Evolutionary conservation across 2,888 invertebrate genomes (phyloP).

Genomic region (Caenorhabditis angaria): DNA sequence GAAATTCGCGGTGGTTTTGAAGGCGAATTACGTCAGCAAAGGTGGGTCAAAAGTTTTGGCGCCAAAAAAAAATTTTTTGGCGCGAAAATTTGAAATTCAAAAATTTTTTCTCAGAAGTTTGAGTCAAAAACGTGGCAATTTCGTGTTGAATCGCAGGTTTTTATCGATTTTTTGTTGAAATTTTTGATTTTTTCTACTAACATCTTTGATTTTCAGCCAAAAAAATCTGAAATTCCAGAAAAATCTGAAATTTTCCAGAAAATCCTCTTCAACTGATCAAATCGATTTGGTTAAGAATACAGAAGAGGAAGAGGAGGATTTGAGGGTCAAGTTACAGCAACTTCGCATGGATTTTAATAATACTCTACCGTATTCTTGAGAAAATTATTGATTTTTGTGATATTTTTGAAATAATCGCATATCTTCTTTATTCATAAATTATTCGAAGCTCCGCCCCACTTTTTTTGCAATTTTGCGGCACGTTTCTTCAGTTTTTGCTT

Average conservation of each 20-base stretch:
- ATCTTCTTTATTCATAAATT: too few species aligned
- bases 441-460: too few species aligned
- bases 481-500: too few species aligned
- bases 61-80: neutral
- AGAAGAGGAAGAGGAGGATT: conserved; percentile 39
- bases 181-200: too few species aligned
- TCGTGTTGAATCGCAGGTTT: neutral
- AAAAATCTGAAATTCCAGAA: conserved; percentile 7
- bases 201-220: too few species aligned
- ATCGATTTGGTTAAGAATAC: conserved; percentile 31
- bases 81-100: too few species aligned
- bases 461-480: too few species aligned
- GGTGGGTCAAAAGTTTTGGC: conserved; percentile 24
- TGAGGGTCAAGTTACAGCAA: conserved; percentile 45
- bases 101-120: conserved; percentile 28
- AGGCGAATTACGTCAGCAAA: conserved; percentile 53
- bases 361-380: conserved; percentile 36
- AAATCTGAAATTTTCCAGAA: conserved; percentile 34
- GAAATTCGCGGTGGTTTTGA: conserved; percentile 69
- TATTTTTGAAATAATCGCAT: neutral
- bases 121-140: conserved; percentile 19
- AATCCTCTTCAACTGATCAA: conserved; percentile 55
- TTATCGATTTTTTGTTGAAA: conserved; percentile 6
- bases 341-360: conserved; percentile 50
- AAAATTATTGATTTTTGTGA: neutral